A percentile compares a stretch with the other conserved stretches of the same genome.
phyloP scores from a whole-genome alignment of 1,140 invertebrate genomes.

The Dolichoris vasculosae region DNA sequence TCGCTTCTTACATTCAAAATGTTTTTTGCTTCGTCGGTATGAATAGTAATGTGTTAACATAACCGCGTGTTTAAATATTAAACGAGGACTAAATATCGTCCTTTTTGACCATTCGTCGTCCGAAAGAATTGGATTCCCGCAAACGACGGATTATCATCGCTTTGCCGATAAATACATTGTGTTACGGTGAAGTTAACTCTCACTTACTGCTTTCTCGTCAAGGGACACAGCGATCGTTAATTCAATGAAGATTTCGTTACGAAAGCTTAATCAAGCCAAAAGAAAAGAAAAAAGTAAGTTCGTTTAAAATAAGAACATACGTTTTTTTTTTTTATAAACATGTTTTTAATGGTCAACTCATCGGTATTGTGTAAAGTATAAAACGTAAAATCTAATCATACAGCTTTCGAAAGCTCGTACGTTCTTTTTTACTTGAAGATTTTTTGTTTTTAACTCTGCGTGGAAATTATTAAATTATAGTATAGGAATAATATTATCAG shows the following conservation, averaged over 20 bases:
- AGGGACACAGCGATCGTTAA: constrained; percentile 42
- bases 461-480: constrained; percentile 33
- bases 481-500: constrained; percentile 47
- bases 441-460: constrained; percentile 17
- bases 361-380: constrained; percentile 28
- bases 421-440: constrained; percentile 3
- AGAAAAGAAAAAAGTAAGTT: constrained; percentile 40
- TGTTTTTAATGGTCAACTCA: constrained; percentile 37
- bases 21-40: constrained; percentile 38
- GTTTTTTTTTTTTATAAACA: constrained; percentile 6
- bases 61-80: constrained; percentile 55
- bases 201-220: constrained; percentile 31
- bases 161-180: constrained; percentile 47
- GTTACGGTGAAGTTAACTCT: constrained; percentile 45
- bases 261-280: constrained; percentile 37
- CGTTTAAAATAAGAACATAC: constrained; percentile 28
- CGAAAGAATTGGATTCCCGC: not conserved
- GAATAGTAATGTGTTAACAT: constrained; percentile 50
- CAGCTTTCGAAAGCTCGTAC: constrained; percentile 8
- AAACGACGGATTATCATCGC: constrained; percentile 44
- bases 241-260: constrained; percentile 31
- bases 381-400: constrained; percentile 36
- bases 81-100: constrained; percentile 50
- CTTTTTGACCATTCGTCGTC: constrained; percentile 47
- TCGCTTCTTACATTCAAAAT: constrained; percentile 32